phyloP scores from a whole-genome alignment of 2,113 vertebrate genomes.

The Indri indri region DNA sequence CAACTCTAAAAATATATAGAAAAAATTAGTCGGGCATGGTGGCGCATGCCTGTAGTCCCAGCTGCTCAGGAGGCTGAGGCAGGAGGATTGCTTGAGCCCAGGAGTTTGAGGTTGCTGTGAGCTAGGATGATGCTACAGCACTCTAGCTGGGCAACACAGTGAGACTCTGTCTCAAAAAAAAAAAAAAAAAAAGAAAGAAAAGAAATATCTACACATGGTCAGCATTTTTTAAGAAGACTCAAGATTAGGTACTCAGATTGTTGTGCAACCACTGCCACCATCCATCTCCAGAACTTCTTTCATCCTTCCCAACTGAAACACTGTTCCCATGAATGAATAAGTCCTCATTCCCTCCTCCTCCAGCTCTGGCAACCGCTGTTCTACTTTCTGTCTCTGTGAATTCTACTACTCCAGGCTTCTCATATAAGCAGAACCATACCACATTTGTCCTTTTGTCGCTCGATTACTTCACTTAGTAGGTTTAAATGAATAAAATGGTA shows the following conservation, averaged over 20 bases:
- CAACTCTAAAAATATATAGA: no score
- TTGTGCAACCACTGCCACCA: not conserved
- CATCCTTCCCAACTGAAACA: not conserved
- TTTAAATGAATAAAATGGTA: not conserved
- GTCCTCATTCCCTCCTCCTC: not conserved
- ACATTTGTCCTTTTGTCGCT: not conserved
- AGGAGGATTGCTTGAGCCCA: no score
- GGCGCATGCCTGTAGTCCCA: no score
- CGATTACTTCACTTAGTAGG: not conserved
- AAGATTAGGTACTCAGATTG: not conserved
- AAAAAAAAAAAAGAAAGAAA: no score
- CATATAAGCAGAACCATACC: not conserved
- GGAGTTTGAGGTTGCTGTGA: no score
- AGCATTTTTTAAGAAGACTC: not conserved
- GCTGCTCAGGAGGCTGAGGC: no score
- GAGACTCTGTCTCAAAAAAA: no score
- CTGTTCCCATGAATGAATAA: not conserved
- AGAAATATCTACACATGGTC: not conserved
- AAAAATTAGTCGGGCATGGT: no score
- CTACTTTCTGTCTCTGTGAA: not conserved
- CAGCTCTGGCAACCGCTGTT: not conserved
- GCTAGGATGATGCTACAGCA: no score
- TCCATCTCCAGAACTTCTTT: not conserved
- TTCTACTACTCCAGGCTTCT: not conserved
- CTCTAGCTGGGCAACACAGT: no score